phyloP scores from a whole-genome alignment of 2,113 vertebrate genomes.

The Cebus imitator region DNA sequence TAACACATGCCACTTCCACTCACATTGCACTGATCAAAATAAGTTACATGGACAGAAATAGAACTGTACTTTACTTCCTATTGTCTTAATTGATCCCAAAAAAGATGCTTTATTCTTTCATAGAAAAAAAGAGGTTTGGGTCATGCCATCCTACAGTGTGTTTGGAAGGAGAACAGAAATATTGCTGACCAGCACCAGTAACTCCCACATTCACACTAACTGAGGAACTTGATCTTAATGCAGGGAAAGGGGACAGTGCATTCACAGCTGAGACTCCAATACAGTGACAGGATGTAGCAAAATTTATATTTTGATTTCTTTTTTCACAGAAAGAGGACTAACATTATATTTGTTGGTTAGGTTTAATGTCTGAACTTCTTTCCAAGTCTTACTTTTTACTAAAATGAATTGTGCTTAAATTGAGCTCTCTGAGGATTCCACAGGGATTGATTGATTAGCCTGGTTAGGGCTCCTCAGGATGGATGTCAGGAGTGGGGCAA shows the following conservation, averaged over 20 bases:
- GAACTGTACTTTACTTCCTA: background rate
- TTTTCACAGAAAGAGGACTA: background rate
- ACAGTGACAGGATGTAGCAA: background rate
- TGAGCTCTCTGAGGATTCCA: conserved; percentile 18
- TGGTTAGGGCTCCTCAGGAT: background rate
- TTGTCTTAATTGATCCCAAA: background rate
- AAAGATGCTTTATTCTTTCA: background rate
- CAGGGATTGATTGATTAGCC: conserved; percentile 41
- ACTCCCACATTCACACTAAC: background rate
- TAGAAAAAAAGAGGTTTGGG: background rate
- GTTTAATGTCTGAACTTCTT: conserved; percentile 33
- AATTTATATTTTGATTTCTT: conserved; percentile 29
- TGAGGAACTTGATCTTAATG: background rate
- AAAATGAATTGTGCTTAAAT: conserved; percentile 45
- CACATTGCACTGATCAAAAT: background rate
- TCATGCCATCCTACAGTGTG: background rate
- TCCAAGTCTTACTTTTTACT: conserved; percentile 33
- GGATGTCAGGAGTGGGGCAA: background rate
- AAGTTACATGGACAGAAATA: background rate
- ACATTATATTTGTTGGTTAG: conserved; percentile 15
- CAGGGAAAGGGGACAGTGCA: background rate
- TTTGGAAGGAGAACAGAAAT: background rate
- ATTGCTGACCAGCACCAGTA: too few relatives aligned
- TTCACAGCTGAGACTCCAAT: background rate
- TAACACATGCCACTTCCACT: background rate